These are phyloP conservation scores for Philereme vetulata DNA, from an alignment of 2,888 invertebrate genomes.

Conservation along the genomic window DNA sequence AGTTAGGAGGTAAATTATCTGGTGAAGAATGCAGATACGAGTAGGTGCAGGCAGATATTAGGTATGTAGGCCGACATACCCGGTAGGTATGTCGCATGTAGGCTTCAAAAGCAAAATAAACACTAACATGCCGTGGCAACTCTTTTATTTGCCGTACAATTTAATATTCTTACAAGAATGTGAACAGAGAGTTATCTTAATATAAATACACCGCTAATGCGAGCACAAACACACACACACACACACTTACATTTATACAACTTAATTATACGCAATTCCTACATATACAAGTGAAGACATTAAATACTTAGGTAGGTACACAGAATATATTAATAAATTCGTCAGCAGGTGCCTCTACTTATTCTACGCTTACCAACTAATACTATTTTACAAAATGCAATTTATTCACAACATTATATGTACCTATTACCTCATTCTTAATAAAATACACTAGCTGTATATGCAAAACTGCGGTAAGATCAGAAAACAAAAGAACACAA, in stretches of 20 bases:
- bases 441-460: slow-evolving; percentile 8
- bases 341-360: slow-evolving; percentile 42
- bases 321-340: slow-evolving; percentile 68
- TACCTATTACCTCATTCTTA: not conserved
- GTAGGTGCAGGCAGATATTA: not conserved
- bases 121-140: slow-evolving; percentile 38
- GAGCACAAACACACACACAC: slow-evolving; percentile 17
- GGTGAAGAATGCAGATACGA: too few species aligned
- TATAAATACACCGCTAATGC: slow-evolving; percentile 48
- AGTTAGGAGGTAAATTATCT: too few species aligned
- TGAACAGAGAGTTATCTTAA: slow-evolving; percentile 47
- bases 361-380: slow-evolving; percentile 28
- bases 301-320: not conserved
- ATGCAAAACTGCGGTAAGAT: not conserved
- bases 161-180: slow-evolving; percentile 44
- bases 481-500: not conserved
- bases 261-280: slow-evolving; percentile 29
- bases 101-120: slow-evolving; percentile 17
- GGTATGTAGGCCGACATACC: not conserved
- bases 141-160: slow-evolving; percentile 46
- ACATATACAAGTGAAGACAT: slow-evolving; percentile 32
- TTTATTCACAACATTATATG: slow-evolving; percentile 16
- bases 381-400: slow-evolving; percentile 28
- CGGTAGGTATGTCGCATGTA: not conserved
- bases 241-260: slow-evolving; percentile 33